These are phyloP conservation scores for Bombus vancouverensis DNA, from an alignment of 1,140 invertebrate species.

Conservation along the genomic window DNA sequence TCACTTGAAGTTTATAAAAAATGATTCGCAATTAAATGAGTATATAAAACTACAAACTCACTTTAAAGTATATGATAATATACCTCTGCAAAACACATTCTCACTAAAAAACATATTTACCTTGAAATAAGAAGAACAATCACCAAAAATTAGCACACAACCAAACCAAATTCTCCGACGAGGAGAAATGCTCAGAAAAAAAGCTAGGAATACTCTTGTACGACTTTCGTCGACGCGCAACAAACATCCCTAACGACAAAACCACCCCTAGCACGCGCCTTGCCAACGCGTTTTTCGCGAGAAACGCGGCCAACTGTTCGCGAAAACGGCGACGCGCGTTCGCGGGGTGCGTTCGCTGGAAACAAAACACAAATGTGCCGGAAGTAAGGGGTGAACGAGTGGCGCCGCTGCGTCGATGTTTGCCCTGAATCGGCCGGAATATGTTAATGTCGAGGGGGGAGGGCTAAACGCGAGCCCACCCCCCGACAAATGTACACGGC, in stretches of 20 bases:
- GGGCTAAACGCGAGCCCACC: constrained; percentile 49
- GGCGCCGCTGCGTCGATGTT: constrained; percentile 75
- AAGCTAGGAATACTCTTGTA: not conserved
- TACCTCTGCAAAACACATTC: no score
- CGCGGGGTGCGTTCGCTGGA: constrained; percentile 64
- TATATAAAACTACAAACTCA: no score
- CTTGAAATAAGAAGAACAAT: not conserved
- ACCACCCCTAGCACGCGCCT: not conserved
- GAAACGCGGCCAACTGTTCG: constrained; percentile 51
- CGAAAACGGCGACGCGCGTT: constrained; percentile 51
- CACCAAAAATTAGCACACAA: not conserved
- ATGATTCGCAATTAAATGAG: no score
- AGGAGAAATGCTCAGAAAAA: not conserved
- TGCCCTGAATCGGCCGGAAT: constrained; percentile 64
- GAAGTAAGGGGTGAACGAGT: constrained; percentile 76
- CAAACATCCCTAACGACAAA: not conserved
- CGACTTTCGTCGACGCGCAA: not conserved
- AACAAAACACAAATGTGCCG: constrained; percentile 78
- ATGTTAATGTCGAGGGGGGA: constrained; percentile 68
- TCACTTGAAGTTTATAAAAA: no score
- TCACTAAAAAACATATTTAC: no score
- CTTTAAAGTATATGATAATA: no score
- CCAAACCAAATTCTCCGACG: not conserved
- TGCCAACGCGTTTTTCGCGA: constrained; percentile 34
- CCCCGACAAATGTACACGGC: constrained; percentile 56